phyloP scores from a whole-genome alignment of 2,797 vertebrate species.

The Clangula hyemalis region DNA sequence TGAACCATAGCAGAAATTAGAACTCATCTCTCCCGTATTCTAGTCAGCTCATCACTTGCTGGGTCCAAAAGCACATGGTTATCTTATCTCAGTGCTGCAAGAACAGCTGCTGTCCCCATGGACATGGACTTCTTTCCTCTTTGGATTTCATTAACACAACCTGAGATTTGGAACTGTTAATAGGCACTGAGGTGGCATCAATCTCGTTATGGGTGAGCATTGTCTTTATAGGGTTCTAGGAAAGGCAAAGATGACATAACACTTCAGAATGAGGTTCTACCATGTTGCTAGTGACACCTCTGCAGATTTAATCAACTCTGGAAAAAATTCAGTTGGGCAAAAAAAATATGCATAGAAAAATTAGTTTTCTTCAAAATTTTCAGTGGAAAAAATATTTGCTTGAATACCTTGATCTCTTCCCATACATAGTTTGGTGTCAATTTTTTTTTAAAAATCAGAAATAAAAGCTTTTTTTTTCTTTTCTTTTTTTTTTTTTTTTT shows the following conservation, averaged over 20 bases:
- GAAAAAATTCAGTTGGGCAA: neutral
- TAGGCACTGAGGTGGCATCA: neutral
- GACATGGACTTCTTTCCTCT: neutral
- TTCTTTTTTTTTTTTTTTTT: no score
- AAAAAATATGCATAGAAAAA: neutral
- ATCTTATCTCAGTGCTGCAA: neutral
- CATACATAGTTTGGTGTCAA: neutral
- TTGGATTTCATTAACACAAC: neutral
- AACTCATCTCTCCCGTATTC: neutral
- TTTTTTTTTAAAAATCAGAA: neutral
- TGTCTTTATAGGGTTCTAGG: fast-evolving
- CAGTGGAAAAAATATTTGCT: neutral
- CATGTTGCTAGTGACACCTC: neutral
- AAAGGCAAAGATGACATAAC: neutral
- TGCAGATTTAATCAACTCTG: neutral
- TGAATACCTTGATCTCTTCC: neutral
- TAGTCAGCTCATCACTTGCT: neutral
- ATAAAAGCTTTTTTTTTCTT: no score
- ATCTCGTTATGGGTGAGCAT: fast-evolving
- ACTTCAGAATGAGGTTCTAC: neutral
- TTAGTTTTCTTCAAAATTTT: neutral
- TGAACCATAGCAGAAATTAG: neutral
- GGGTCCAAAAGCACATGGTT: fast-evolving
- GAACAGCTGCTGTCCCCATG: neutral
- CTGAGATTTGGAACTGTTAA: neutral